Evolutionary conservation across 2,797 vertebrate genomes (phyloP).

Genomic region (Danio albolineatus): DNA sequence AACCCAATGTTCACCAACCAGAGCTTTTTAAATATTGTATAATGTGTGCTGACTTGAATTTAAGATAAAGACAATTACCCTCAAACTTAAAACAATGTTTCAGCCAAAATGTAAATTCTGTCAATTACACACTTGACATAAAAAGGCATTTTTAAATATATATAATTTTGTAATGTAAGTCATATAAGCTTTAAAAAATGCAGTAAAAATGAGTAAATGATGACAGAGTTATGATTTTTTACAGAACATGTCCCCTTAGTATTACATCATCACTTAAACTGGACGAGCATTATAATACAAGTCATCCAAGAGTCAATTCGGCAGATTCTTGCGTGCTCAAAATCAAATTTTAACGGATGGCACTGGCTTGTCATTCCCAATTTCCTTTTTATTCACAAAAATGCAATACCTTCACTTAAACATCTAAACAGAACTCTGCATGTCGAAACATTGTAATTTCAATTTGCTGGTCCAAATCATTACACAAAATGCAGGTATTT

Average conservation of each 20-base stretch:
- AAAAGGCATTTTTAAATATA: neutral
- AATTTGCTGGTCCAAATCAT: constrained; percentile 74
- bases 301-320: neutral
- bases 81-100: neutral
- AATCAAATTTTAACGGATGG: constrained; percentile 9
- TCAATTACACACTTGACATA: neutral
- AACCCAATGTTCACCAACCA: neutral
- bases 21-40: neutral
- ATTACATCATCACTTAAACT: constrained; percentile 1
- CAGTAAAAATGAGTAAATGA: neutral
- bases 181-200: no score
- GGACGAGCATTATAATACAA: constrained; percentile 4
- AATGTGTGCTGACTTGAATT: neutral
- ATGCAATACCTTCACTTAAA: constrained; percentile 71
- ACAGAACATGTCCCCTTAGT: neutral
- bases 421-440: constrained; percentile 68
- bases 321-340: constrained; percentile 25
- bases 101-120: neutral
- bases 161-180: no score
- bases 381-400: constrained; percentile 71
- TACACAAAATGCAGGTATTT: constrained; percentile 70
- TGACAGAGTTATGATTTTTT: neutral
- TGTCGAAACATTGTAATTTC: constrained; percentile 80
- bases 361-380: constrained; percentile 61
- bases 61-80: neutral